Percentiles rank a stretch among this genome's conserved stretches.
Evolutionary conservation across 2,797 vertebrate genomes (phyloP).

Genomic region (Chelmon rostratus): DNA sequence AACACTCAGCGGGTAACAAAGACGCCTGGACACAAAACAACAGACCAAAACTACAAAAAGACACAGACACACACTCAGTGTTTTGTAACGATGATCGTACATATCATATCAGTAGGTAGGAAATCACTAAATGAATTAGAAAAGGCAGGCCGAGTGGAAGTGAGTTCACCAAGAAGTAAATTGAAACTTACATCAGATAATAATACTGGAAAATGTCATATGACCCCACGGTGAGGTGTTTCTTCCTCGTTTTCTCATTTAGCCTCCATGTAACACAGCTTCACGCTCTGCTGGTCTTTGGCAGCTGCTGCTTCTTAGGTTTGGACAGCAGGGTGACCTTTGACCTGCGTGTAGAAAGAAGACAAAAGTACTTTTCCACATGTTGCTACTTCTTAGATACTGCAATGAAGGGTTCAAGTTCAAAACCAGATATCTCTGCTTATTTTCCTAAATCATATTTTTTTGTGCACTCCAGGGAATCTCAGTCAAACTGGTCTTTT

Average conservation of each 20-base stretch:
- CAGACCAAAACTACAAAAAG: conserved; percentile 16
- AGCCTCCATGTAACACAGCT: conserved; percentile 25
- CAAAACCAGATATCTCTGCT: not conserved
- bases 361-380: not conserved
- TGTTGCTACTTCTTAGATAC: not conserved
- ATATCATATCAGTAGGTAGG: too few relatives aligned
- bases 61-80: not conserved
- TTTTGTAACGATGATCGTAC: conserved; percentile 2
- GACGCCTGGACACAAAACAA: not conserved
- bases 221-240: conserved; percentile 12
- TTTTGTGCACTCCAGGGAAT: not conserved
- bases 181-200: conserved; percentile 3
- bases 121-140: too few relatives aligned
- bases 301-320: conserved; percentile 29
- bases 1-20: conserved; percentile 16
- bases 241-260: conserved; percentile 25
- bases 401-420: not conserved
- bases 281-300: conserved; percentile 46
- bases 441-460: not conserved
- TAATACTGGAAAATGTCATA: conserved; percentile 28
- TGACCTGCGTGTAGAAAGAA: conserved; percentile 12
- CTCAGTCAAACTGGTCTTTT: not conserved
- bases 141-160: not conserved
- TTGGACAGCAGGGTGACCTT: conserved; percentile 7
- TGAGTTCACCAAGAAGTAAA: not conserved